Evolutionary conservation across 2,888 invertebrate species (phyloP).

Genomic region (Diplolepis rosae): DNA sequence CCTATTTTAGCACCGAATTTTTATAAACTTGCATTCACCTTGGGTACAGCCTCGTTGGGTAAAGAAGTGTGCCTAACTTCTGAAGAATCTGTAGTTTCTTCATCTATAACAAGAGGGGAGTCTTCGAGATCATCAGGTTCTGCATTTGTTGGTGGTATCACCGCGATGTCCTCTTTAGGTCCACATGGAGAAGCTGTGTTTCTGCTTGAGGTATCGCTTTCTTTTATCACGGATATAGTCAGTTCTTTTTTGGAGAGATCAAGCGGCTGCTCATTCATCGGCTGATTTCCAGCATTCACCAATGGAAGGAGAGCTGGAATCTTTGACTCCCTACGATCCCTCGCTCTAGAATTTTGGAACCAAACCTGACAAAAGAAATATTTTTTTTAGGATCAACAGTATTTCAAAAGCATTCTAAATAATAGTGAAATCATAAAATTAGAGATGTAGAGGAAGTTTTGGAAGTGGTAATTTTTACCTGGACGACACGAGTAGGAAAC

Average conservation of each 20-base stretch:
- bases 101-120: constrained; percentile 70
- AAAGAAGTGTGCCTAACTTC: constrained; percentile 53
- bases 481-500: constrained; percentile 75
- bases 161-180: constrained; percentile 56
- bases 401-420: too few species aligned
- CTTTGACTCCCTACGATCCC: constrained; percentile 83
- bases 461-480: constrained; percentile 50
- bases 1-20: too few species aligned
- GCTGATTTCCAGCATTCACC: constrained; percentile 59
- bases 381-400: neutral
- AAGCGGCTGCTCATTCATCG: constrained; percentile 84
- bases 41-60: constrained; percentile 43
- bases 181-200: constrained; percentile 62
- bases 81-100: constrained; percentile 65
- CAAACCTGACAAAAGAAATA: constrained; percentile 85
- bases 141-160: constrained; percentile 33
- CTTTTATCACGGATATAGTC: constrained; percentile 60
- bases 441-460: neutral
- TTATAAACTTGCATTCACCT: too few species aligned
- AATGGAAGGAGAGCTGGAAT: constrained; percentile 68
- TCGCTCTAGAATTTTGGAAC: constrained; percentile 96
- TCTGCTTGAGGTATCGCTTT: constrained; percentile 59
- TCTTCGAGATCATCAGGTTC: constrained; percentile 67
- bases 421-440: neutral
- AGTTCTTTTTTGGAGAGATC: constrained; percentile 91